phyloP scores from a whole-genome alignment of 2,797 vertebrate genomes.

The Scolopax rusticola region DNA sequence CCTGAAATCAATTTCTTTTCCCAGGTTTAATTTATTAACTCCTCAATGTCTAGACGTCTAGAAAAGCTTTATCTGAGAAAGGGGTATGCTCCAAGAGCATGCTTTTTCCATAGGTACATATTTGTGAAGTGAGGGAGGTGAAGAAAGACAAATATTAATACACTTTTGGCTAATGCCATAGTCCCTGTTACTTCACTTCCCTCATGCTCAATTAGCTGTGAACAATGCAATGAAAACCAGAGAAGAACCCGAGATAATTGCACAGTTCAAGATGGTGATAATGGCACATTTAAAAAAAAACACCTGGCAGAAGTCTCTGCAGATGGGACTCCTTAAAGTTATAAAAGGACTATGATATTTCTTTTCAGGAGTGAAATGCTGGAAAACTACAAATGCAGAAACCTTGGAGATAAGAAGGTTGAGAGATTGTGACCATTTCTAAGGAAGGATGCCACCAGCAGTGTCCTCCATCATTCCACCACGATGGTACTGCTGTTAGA shows the following conservation, averaged over 20 bases:
- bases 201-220: background rate
- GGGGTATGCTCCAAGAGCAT: background rate
- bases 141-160: background rate
- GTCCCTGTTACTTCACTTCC: background rate
- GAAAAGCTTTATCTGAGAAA: background rate
- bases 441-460: background rate
- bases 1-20: background rate
- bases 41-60: background rate
- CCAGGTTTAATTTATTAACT: background rate
- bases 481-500: background rate
- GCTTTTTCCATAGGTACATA: background rate
- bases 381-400: background rate
- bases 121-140: background rate
- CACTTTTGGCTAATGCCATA: background rate
- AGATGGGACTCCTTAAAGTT: background rate
- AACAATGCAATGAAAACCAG: accelerated
- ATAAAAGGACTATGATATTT: background rate
- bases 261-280: background rate
- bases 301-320: background rate
- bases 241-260: background rate
- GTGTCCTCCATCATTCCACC: background rate
- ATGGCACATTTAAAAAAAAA: background rate
- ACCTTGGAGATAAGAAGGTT: background rate
- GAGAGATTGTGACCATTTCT: background rate
- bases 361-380: background rate